These are phyloP conservation scores for Circaetus cinerascens DNA, from an alignment of 2,113 vertebrate species.

Conservation along the genomic window DNA sequence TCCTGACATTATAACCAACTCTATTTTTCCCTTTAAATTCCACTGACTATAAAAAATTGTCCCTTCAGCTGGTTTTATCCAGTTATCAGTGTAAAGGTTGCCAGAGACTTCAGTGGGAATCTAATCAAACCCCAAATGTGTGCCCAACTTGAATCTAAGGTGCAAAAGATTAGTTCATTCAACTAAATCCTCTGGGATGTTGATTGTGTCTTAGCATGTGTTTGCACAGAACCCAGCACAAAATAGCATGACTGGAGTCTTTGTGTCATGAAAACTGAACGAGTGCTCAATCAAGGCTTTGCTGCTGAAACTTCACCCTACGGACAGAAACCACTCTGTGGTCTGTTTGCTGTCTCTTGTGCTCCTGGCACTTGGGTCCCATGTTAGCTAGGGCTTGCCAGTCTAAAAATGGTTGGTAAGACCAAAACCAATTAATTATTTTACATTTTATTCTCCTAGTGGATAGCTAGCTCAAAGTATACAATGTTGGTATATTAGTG, in stretches of 20 bases:
- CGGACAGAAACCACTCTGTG: background rate
- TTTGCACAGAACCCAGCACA: slow-evolving; percentile 8
- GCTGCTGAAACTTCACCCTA: slow-evolving; percentile 45
- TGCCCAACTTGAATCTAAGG: slow-evolving; percentile 23
- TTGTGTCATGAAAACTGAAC: slow-evolving; percentile 26
- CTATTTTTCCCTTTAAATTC: slow-evolving; percentile 51
- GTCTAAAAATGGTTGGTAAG: background rate
- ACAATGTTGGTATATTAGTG: background rate
- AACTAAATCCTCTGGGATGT: slow-evolving; percentile 1
- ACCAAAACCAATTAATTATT: slow-evolving; percentile 22
- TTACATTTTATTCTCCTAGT: background rate
- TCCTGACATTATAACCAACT: slow-evolving; percentile 31
- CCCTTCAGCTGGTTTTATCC: slow-evolving; percentile 26
- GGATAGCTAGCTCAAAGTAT: background rate
- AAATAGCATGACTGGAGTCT: slow-evolving; percentile 25
- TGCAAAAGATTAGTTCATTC: slow-evolving; percentile 38
- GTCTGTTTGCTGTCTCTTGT: background rate
- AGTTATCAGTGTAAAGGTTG: slow-evolving; percentile 55
- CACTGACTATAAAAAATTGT: slow-evolving; percentile 33
- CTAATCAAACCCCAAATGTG: background rate
- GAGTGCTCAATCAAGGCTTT: slow-evolving; percentile 59
- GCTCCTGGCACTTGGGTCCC: background rate
- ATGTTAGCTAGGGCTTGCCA: background rate
- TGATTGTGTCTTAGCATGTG: slow-evolving; percentile 10
- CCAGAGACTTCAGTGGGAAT: background rate